Percentiles rank a stretch among this genome's conserved stretches.
phyloP scores from a whole-genome alignment of 2,888 invertebrate species.

The Lepidochrysops patricia region DNA sequence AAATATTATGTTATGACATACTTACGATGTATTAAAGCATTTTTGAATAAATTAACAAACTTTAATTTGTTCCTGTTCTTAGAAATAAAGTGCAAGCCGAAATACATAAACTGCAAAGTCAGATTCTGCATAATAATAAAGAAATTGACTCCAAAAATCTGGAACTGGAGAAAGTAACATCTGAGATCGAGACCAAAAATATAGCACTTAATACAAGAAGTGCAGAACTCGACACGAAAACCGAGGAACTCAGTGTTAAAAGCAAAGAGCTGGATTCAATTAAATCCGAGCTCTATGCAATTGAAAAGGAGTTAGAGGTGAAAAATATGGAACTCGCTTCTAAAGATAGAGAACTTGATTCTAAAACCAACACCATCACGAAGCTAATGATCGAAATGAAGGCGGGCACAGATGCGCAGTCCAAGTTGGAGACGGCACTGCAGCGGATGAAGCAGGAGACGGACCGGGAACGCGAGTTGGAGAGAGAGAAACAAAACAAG shows the following conservation, averaged over 20 bases:
- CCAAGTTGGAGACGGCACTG: slow-evolving; percentile 29
- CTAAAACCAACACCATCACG: slow-evolving; percentile 31
- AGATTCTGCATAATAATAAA: neutral
- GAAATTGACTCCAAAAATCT: neutral
- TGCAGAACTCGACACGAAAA: neutral
- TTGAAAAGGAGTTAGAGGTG: slow-evolving; percentile 24
- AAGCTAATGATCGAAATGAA: slow-evolving; percentile 39
- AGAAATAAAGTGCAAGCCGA: slow-evolving; percentile 2
- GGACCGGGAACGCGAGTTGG: slow-evolving; percentile 28
- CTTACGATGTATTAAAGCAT: no score
- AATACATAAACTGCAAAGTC: neutral
- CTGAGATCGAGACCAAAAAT: neutral
- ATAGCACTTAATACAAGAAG: neutral
- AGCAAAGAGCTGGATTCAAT: slow-evolving; percentile 1
- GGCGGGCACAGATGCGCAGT: slow-evolving; percentile 29
- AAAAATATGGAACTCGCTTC: slow-evolving; percentile 26
- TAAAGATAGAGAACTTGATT: slow-evolving; percentile 32
- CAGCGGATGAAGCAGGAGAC: slow-evolving; percentile 30
- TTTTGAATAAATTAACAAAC: no score
- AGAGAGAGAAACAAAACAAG: slow-evolving; percentile 30
- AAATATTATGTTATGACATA: neutral
- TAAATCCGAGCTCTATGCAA: slow-evolving; percentile 15
- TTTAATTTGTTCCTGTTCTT: neutral
- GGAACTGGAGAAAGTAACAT: neutral
- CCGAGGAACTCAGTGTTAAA: neutral